Conservation (phyloP, 1,140 invertebrate species). For the Acromyrmex heyeri region DNA sequence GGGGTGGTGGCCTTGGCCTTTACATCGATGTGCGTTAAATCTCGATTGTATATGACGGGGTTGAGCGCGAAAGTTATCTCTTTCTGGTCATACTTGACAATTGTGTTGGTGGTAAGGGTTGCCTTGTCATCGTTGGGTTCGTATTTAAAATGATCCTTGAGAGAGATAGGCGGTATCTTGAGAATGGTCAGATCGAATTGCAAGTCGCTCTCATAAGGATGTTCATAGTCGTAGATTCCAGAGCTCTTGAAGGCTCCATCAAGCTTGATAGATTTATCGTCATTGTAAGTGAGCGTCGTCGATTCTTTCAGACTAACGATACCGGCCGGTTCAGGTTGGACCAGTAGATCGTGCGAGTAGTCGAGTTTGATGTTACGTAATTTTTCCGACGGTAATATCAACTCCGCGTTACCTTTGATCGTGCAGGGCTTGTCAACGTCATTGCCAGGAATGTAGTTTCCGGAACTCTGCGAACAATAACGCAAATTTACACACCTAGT, state of each 20-base stretch:
- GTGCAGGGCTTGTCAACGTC: slow-evolving; percentile 81
- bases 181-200: slow-evolving; percentile 59
- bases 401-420: slow-evolving; percentile 80
- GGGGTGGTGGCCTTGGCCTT: slow-evolving; percentile 80
- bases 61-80: slow-evolving; percentile 68
- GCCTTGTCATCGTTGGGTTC: slow-evolving; percentile 83
- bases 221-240: slow-evolving; percentile 37
- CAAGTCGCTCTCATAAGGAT: slow-evolving; percentile 36
- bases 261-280: slow-evolving; percentile 86
- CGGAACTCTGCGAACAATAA: slow-evolving; percentile 80
- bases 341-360: slow-evolving; percentile 73
- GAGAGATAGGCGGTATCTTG: slow-evolving; percentile 69
- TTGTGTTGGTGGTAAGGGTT: slow-evolving; percentile 60
- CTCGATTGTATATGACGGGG: slow-evolving; percentile 48
- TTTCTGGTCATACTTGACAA: slow-evolving; percentile 76
- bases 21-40: slow-evolving; percentile 66
- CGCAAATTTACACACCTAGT: neutral
- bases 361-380: slow-evolving; percentile 85
- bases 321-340: slow-evolving; percentile 68
- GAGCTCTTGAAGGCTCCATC: slow-evolving; percentile 69
- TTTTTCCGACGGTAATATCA: slow-evolving; percentile 86
- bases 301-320: slow-evolving; percentile 70
- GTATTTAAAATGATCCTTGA: slow-evolving; percentile 82
- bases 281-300: slow-evolving; percentile 86
- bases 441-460: slow-evolving; percentile 82